A percentile compares a stretch with the other conserved stretches of the same genome.
Evolutionary conservation across 1,140 invertebrate species (phyloP).

Genomic region (Heliconius hermathena): DNA sequence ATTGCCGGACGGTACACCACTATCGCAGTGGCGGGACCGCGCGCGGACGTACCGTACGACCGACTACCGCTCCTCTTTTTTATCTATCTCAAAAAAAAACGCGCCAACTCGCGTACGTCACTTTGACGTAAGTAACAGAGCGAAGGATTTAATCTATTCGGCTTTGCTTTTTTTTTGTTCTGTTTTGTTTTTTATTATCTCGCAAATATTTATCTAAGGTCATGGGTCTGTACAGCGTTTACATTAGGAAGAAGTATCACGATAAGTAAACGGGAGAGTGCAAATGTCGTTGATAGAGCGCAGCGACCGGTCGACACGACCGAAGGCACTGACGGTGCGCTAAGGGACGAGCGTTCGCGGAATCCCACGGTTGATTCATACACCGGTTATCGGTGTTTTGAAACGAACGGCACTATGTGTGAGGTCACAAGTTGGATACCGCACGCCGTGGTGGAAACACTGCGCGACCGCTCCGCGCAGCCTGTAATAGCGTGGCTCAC

Average conservation of each 20-base stretch:
- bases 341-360: constrained; percentile 68
- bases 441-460: constrained; percentile 66
- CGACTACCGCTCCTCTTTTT: constrained; percentile 57
- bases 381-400: constrained; percentile 74
- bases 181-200: constrained; percentile 40
- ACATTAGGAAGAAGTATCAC: constrained; percentile 64
- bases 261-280: constrained; percentile 74
- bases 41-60: constrained; percentile 58
- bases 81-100: constrained; percentile 48
- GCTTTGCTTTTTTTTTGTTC: constrained; percentile 35
- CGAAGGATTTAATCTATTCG: constrained; percentile 10
- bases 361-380: constrained; percentile 74
- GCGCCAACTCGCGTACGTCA: constrained; percentile 52
- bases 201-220: constrained; percentile 50
- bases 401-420: constrained; percentile 60
- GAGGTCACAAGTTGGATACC: constrained; percentile 80
- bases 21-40: constrained; percentile 67
- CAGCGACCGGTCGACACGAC: constrained; percentile 36
- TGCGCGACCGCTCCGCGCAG: constrained; percentile 65
- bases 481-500: constrained; percentile 72
- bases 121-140: not conserved
- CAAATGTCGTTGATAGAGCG: constrained; percentile 70
- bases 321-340: constrained; percentile 45
- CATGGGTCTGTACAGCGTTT: constrained; percentile 54
- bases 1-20: constrained; percentile 72